Evolutionary conservation across 1,140 invertebrate genomes (phyloP).

Genomic region (Triops cancriformis): DNA sequence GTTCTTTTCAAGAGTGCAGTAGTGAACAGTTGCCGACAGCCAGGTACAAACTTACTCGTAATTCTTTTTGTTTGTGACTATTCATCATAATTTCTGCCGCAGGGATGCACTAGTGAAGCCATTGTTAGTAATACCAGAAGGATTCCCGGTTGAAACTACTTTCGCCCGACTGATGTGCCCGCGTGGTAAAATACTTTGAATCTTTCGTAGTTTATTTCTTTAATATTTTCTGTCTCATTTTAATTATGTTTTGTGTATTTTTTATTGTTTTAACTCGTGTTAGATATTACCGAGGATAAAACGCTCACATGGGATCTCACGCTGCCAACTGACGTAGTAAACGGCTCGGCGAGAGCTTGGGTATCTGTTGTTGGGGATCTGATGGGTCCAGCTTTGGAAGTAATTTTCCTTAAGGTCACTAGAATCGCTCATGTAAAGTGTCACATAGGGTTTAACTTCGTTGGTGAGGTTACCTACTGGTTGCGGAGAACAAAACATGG

Average conservation of each 20-base stretch:
- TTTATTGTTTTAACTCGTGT: neutral
- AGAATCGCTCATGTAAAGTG: constrained; percentile 35
- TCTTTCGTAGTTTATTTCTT: neutral
- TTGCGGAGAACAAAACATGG: constrained; percentile 79
- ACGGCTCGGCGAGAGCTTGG: constrained; percentile 50
- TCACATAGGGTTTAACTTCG: constrained; percentile 40
- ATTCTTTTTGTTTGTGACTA: neutral
- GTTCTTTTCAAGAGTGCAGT: constrained; percentile 42
- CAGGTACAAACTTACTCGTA: constrained; percentile 36
- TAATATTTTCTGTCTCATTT: neutral
- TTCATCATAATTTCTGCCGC: neutral
- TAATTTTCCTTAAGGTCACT: constrained; percentile 18
- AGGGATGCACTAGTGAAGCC: constrained; percentile 52
- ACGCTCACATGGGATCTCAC: constrained; percentile 27
- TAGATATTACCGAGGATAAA: constrained; percentile 29
- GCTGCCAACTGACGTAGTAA: constrained; percentile 37
- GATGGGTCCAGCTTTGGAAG: constrained; percentile 48
- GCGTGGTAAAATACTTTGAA: constrained; percentile 30
- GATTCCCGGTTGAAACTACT: constrained; percentile 48
- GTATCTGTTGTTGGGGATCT: constrained; percentile 51
- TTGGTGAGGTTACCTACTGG: constrained; percentile 54
- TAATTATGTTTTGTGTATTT: neutral
- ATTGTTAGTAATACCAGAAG: constrained; percentile 52
- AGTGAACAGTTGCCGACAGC: constrained; percentile 42
- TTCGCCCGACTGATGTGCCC: constrained; percentile 50